A percentile compares a stretch with the other conserved stretches of the same genome.
Conservation (phyloP, 2,888 invertebrate genomes). For the Morpho helenor region DNA sequence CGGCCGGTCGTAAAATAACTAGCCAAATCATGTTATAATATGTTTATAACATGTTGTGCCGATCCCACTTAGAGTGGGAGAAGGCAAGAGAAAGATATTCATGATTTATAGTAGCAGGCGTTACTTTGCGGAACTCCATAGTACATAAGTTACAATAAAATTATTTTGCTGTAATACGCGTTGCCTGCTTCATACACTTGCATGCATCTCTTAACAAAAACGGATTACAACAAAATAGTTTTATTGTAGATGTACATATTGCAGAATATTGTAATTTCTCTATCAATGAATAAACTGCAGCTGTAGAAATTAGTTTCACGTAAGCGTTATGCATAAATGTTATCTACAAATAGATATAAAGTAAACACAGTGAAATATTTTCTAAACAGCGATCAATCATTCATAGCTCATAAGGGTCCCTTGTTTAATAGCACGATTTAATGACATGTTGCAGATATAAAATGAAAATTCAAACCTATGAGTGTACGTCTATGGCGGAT, state of each 20-base stretch:
- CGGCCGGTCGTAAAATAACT: too few species aligned
- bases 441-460: conserved; percentile 56
- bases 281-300: background rate
- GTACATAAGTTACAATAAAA: too few species aligned
- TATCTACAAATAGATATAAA: conserved; percentile 32
- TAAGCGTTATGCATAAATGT: conserved; percentile 21
- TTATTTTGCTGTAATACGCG: too few species aligned
- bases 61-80: too few species aligned
- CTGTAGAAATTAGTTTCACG: conserved; percentile 12
- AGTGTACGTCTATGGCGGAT: conserved; percentile 29
- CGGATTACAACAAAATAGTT: too few species aligned
- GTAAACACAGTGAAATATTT: conserved; percentile 32
- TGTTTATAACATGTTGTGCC: too few species aligned
- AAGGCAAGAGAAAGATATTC: too few species aligned
- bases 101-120: too few species aligned
- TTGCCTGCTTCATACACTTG: too few species aligned
- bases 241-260: background rate
- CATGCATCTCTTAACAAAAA: too few species aligned
- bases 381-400: conserved; percentile 34
- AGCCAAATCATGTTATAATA: too few species aligned
- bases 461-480: conserved; percentile 42
- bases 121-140: too few species aligned
- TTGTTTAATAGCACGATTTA: conserved; percentile 53
- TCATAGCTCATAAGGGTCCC: conserved; percentile 37
- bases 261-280: conserved; percentile 3